Evolutionary conservation across 1,140 invertebrate species (phyloP), one percentile per base, ranked within the genome.

Genomic region (Halyomorpha halys): DNA sequence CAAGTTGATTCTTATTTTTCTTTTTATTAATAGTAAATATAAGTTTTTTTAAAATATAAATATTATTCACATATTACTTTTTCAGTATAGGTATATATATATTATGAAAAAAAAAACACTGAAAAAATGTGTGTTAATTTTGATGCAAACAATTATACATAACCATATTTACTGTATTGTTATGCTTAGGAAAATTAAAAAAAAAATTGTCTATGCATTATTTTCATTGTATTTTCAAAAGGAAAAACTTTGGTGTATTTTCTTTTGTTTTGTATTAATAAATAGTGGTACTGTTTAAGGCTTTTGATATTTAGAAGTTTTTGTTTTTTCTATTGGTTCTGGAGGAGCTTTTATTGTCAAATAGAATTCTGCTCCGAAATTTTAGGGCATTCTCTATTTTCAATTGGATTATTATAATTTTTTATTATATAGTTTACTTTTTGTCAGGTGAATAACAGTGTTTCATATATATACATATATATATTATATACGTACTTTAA

Each of bases 231-330:
- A 44, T 44, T 60, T 21, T 23, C 23, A 19, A 56, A 56, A 56
- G 23, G 59, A 44, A 60, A 60, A 39, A 44, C 30, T 44, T 4
- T 30, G 59, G 2, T 60, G 30, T 60, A 39, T 60, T 60, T 60
- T 60, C 59, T 60, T 60, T 60, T 60, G 30, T 60, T 60, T 19
- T 60, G 21, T 60, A 39, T 60, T 60, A 56, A 18, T 60, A 34
- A 60, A 60, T 44, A 60, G 39, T 44, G 8, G 59, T 60, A 60
- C 59, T 39, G 34, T 59, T 60, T 60, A 60, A 60, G 59, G 59
- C 59, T 60, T 60, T 25, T 25, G 25, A 60, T 60, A 19, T 60
- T 56, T 56, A 56, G 53, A 56, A 21, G 25, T 18, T 21, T 21
- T 60, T 60, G 16, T 44, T 60, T 34, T 60, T 39, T 1, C 25